Conservation (phyloP, 2,797 vertebrate species). For the Pelochelys cantorii region DNA sequence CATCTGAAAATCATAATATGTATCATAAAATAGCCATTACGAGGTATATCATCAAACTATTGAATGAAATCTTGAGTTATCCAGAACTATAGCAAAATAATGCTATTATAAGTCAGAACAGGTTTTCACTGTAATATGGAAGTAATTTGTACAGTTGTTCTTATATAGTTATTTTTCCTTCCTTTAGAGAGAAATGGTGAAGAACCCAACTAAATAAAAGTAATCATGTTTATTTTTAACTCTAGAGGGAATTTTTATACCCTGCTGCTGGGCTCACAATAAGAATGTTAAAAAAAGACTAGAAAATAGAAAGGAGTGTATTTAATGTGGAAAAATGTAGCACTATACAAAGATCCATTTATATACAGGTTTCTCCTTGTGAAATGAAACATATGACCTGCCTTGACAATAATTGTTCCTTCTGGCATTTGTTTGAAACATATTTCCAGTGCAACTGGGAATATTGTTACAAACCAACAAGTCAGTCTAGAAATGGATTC, state of each 20-base stretch:
- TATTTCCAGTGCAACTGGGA: not conserved
- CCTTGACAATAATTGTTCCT: not conserved
- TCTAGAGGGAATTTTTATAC: not conserved
- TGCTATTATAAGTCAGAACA: not conserved
- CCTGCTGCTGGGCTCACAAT: not conserved
- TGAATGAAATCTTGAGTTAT: not conserved
- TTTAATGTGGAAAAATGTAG: not conserved
- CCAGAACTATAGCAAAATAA: not conserved
- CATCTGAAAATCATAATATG: not conserved
- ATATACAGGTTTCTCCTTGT: not conserved
- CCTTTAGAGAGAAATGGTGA: not conserved
- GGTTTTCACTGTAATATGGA: not conserved
- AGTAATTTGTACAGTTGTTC: not conserved
- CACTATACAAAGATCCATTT: not conserved
- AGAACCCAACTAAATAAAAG: not conserved
- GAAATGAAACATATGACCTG: conserved; percentile 10
- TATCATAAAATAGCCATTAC: not conserved
- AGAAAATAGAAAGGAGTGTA: not conserved
- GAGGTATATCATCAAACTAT: not conserved
- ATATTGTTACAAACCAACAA: not conserved
- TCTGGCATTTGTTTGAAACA: conserved; percentile 10
- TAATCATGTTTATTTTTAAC: not conserved
- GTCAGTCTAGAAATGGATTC: not conserved
- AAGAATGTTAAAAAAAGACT: not conserved
- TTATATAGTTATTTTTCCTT: not conserved